Base-by-base conservation (phyloP, 2,113 vertebrate species). In the Formicarius rufipectus region DNA sequence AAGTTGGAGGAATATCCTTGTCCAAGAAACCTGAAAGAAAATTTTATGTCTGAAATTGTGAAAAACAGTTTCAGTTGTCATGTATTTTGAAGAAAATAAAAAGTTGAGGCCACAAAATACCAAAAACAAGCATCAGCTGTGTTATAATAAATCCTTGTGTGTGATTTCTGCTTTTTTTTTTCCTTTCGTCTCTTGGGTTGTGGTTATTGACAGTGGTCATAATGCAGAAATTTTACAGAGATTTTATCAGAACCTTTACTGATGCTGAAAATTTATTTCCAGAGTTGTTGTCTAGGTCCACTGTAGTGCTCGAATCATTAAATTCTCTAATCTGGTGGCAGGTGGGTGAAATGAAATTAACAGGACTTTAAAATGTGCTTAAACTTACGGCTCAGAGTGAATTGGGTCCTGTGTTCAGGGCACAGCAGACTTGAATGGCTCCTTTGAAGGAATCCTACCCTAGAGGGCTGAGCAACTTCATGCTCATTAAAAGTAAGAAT, bases 401-500 rank as follows among this genome's bases (percentile, higher is more conserved):
- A 80, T 84, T 84, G 83, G 42, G 39, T 52, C 64, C 73, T 59
- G 17, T 83, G 39, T 84, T 92, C 40, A 40, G 60, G 76, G 39
- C 68, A 33, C 42, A 60, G 52, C 11, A 56, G 72, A 77, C 25
- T 77, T 90, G 83, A 94, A 67, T 71, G 47, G 28, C 44, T 75
- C 64, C 64, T 88, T 95, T 94, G 81, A 93, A 95, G 74, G 74
- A 83, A 60, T 87, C 33, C 37, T 84, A 19, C 81, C 81, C 85
- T 56, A n/a, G 79, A 86, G 87, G 71, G 45, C 71, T 91, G 30
- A 59, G 80, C 63, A 86, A 71, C 90, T 89, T 86, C 72, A 74
- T 81, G 79, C 82, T 94, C 55, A 74, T 96, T 96, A 91, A 79
- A 77, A 92, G 24, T 31, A 47, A 76, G 90, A 90, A 63, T 87